Evolutionary conservation across 2,113 vertebrate species (phyloP).

Genomic region (Tragulus kanchil): DNA sequence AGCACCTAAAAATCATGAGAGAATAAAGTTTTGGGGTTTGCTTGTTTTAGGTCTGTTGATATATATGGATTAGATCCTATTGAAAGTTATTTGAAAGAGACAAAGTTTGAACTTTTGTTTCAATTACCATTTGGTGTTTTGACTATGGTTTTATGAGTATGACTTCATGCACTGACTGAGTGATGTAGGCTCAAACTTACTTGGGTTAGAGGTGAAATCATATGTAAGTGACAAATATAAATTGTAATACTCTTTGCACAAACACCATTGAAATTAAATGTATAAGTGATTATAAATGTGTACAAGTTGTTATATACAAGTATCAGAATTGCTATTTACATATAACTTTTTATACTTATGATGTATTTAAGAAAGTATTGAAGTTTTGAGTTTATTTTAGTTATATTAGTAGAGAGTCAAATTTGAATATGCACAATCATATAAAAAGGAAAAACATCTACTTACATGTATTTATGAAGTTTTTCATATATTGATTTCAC

Average conservation of each 20-base stretch:
- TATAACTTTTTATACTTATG: neutral
- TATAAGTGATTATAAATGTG: neutral
- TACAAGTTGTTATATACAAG: neutral
- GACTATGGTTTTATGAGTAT: neutral
- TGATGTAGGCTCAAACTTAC: neutral
- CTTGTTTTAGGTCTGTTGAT: neutral
- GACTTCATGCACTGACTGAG: neutral
- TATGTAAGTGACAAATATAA: neutral
- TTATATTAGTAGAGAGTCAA: neutral
- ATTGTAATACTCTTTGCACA: neutral
- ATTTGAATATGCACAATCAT: neutral
- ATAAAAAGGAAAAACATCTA: neutral
- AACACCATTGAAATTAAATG: neutral
- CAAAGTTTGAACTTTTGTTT: neutral
- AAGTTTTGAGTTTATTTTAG: neutral
- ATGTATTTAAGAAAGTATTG: conserved; percentile 23
- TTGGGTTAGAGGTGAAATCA: neutral
- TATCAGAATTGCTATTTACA: neutral
- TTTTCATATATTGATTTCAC: neutral
- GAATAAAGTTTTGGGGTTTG: neutral
- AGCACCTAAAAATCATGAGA: neutral
- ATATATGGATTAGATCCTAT: neutral
- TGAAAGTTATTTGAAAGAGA: conserved; percentile 33
- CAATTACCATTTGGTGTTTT: conserved; percentile 2
- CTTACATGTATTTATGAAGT: neutral